Conservation (phyloP, 2,888 invertebrate species). For the Hypena proboscidalis region DNA sequence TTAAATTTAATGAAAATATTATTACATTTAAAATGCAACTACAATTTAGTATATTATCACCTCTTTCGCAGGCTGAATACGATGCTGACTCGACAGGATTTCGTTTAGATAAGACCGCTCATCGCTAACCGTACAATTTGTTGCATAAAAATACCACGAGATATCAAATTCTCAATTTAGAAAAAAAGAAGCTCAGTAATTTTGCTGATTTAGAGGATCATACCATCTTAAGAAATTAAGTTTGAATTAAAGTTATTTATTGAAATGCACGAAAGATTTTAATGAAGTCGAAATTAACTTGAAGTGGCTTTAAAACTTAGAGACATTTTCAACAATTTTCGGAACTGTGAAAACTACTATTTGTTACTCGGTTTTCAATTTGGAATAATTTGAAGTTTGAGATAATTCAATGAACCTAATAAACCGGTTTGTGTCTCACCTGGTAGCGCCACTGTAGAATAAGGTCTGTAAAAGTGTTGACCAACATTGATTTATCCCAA, state of each 20-base stretch:
- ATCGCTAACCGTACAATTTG: constrained; percentile 50
- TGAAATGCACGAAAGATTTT: neutral
- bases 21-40: constrained; percentile 29
- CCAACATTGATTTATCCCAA: too few relatives aligned
- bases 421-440: too few relatives aligned
- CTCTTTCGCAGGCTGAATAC: constrained; percentile 29
- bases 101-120: constrained; percentile 51
- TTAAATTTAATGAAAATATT: too few relatives aligned
- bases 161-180: constrained; percentile 5
- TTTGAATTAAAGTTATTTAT: neutral
- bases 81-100: constrained; percentile 45
- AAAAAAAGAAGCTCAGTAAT: neutral
- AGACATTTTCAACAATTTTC: too few relatives aligned
- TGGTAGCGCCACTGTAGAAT: too few relatives aligned
- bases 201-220: neutral
- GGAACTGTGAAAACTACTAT: too few relatives aligned
- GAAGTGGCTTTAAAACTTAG: too few relatives aligned
- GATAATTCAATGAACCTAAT: too few relatives aligned
- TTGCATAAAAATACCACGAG: constrained; percentile 44
- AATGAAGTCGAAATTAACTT: neutral
- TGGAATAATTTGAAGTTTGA: too few relatives aligned
- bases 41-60: constrained; percentile 26
- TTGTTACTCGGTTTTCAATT: too few relatives aligned
- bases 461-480: too few relatives aligned
- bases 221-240: neutral